Conservation (phyloP, 2,113 vertebrate species). For the Sardina pilchardus region DNA sequence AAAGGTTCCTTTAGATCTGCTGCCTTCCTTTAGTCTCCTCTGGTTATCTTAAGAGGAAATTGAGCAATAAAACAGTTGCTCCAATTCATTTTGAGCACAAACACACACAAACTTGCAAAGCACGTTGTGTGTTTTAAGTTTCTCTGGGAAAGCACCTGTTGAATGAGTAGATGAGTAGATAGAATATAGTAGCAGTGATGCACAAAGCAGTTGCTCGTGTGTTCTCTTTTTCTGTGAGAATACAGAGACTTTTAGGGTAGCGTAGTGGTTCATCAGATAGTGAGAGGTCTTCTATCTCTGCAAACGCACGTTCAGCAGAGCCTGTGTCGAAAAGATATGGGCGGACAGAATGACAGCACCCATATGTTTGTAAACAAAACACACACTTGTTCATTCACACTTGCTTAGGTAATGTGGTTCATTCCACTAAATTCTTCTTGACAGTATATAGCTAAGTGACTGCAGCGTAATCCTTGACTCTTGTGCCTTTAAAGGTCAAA, state of each 20-base stretch:
- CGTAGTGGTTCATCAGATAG: not conserved
- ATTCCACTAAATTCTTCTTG: not conserved
- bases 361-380: not conserved
- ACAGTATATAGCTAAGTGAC: too few species aligned
- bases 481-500: not conserved
- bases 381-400: not conserved
- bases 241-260: not conserved
- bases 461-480: too few species aligned
- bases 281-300: not conserved
- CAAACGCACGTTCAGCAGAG: not conserved
- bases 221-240: not conserved
- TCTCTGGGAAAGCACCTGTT: too few species aligned
- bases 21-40: too few species aligned
- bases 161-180: too few species aligned
- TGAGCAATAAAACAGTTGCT: too few species aligned
- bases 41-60: too few species aligned
- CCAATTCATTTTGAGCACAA: too few species aligned
- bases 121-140: too few species aligned
- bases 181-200: too few species aligned
- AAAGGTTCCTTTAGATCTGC: too few species aligned
- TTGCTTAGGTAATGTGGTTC: not conserved
- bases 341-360: not conserved
- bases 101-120: too few species aligned
- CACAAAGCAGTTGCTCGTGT: not conserved
- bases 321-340: not conserved